Evolutionary conservation across 2,113 vertebrate genomes (phyloP), one percentile per base, ranked within the genome.

Genomic region (Arenaria interpres): DNA sequence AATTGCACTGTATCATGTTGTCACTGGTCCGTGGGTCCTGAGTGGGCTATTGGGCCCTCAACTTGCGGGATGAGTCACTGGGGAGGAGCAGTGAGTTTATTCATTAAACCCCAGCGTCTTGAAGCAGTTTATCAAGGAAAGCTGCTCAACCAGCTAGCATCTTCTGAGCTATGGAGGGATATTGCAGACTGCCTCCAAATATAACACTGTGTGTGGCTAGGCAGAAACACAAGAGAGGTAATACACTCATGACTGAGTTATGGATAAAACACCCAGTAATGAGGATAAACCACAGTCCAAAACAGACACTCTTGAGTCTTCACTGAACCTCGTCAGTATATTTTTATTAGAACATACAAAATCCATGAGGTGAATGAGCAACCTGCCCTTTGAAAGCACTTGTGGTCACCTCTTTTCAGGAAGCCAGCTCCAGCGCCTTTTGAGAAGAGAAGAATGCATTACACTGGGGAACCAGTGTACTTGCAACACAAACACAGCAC

Each of bases 191-290:
- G 48, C 60, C 41, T 81, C 48, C 37, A 51, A 88, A 82, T 11
- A 3, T 0, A 39, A 22, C 9, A 6, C 32, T 77, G 2, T 33
- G 4, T 0, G 4, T 74, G n/a, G 7, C 28, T 46, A 48, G 68
- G 48, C 32, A 73, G 56, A 43, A 68, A 16, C 18, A 48, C 17
- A 71, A 48, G 50, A 41, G 6, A 43, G 23, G 10, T 37, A 19
- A 14, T n/a, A 22, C 46, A 45, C 23, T 78, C 10, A 14, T 79
- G 9, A 2, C 23, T 60, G 22, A 39, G 7, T 85, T 75, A 50
- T 1, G 7, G 53, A 35, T 37, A 60, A 46, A 83, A 69, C n/a
- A 12, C 23, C 13, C 27, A 63, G 46, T 51, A 54, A 67, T n/a
- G 45, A 53, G 41, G 18, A 33, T 54, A 83, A 93, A 50, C 45